Evolutionary conservation across 2,113 vertebrate species (phyloP).

Genomic region (Microcebus lehilahytsara): DNA sequence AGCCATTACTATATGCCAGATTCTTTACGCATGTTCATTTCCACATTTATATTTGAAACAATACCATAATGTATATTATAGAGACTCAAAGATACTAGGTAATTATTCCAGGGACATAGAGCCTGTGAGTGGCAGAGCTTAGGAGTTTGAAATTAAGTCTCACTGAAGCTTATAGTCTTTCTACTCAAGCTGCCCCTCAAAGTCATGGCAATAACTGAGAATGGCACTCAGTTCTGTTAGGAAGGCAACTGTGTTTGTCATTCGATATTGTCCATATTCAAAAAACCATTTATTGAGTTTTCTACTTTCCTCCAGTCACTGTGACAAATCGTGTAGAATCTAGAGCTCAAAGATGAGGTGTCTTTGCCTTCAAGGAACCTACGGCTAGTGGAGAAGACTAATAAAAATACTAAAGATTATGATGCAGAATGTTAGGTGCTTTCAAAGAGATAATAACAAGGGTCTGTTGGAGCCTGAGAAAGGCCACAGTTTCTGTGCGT

Average conservation of each 20-base stretch:
- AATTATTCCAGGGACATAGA: background rate
- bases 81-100: background rate
- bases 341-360: background rate
- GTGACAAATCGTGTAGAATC: background rate
- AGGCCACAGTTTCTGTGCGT: background rate
- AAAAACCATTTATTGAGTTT: background rate
- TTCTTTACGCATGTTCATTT: background rate
- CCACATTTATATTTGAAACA: background rate
- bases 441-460: background rate
- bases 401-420: background rate
- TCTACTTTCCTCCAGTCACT: background rate
- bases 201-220: background rate
- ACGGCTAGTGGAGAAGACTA: background rate
- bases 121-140: background rate
- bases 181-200: background rate
- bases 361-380: background rate
- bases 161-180: background rate
- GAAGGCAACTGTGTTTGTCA: background rate
- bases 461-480: background rate
- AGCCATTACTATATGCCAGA: background rate
- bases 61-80: background rate
- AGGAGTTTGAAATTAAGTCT: background rate
- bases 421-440: background rate
- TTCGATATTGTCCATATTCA: background rate
- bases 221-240: background rate